Evolutionary conservation across 2,888 invertebrate species (phyloP), one percentile per base, ranked within the genome.

Genomic region (Malacosoma neustria): DNA sequence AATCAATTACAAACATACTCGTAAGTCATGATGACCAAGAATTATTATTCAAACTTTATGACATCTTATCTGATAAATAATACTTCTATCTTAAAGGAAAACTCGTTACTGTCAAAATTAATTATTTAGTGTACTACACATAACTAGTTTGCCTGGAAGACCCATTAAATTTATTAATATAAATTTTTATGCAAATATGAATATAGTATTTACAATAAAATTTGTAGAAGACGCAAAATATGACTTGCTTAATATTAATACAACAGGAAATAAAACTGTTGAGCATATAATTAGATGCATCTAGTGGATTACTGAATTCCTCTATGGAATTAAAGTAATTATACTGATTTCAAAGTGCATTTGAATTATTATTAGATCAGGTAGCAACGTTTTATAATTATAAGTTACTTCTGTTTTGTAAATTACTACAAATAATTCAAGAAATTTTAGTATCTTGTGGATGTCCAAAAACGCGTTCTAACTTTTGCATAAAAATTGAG

Each of bases 71-170:
- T 52, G 51, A 57, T 58, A 63, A 68, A 66, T n/a, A n/a, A n/a
- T 52, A 62, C 62, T 61, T 61, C 57, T 58, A 66, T 68, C 61
- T 68, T 61, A 54, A 66, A 62, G 61, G 62, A 69, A 70, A 74
- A n/a, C n/a, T 66, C 54, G 69, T 68, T 67, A 61, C 61, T 55
- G 49, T 61, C 54, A 61, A 62, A 62, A 57, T 62, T 49, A 51
- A 51, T 32, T 32, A 53, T 54, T 60, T 50, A 46, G 41, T 46
- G 48, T 47, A 44, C 42, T 40, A 48, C 45, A 45, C 38, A 43
- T 40, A 45, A 52, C 51, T 47, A 44, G 54, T 54, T 53, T 51
- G 49, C 54, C 51, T 56, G 50, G 46, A 38, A 37, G 43, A 37
- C 45, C 39, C 39, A 48, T 50, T 46, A 41, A 44, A 46, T 46